Evolutionary conservation across 2,113 vertebrate genomes (phyloP), one percentile per base, ranked within the genome.

Genomic region (Rhinogobius similis): DNA sequence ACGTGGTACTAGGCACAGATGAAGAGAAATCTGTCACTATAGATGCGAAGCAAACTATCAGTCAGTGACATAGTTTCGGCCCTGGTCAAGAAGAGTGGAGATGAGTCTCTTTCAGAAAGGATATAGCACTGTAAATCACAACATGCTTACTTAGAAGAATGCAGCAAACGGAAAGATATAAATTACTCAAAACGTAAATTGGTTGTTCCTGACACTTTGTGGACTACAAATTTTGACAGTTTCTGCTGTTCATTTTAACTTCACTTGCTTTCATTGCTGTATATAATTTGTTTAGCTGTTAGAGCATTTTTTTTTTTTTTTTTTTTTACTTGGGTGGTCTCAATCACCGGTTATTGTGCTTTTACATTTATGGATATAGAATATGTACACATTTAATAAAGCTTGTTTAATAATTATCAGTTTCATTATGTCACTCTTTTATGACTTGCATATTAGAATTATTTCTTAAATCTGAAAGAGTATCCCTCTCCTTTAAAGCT

Each of bases 341-440:
- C 61, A 76, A 46, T 23, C 32, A 82, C 24, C 68, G 79, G 82
- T 82, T 73, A 68, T 72, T 78, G 64, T 79, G 74, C 75, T 79
- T 87, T 86, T 75, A 79, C 67, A 70, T 77, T 77, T 91, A 83
- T 78, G 53, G 56, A 14, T 86, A 74, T 85, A 87, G 83, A 52
- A 81, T 76, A 83, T 86, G 82, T 87, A 78, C 74, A 84, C 67
- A 65, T 81, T 90, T 90, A 76, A 89, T 88, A 88, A 75, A 68
- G 66, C 59, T 87, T 87, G 76, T 76, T 84, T 73, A 82, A 84
- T 76, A 79, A n/a, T 46, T 20, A 21, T 9, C 0, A 24, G 62
- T 58, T 63, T 29, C n/a, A 52, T 55, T 56, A 7, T 56, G 53
- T 26, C 12, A 14, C 11, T 58, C 13, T 16, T 52, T 52, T n/a